These are phyloP conservation scores for Raja brachyura DNA, from an alignment of 2,113 vertebrate species.

Conservation along the genomic window DNA sequence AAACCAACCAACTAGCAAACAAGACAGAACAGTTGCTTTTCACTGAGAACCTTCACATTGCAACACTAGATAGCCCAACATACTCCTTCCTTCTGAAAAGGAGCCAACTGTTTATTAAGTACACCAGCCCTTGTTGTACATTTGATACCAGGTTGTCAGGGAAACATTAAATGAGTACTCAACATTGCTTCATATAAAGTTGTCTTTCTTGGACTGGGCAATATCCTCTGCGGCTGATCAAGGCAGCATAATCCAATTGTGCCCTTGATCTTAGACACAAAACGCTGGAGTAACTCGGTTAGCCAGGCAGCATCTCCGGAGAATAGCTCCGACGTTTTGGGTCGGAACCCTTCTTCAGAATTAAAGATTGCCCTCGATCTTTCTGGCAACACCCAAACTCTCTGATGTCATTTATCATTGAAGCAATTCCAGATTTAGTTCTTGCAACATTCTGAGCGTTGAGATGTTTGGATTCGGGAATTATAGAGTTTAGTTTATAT, in stretches of 20 bases:
- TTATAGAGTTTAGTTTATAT: no score
- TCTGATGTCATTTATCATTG: not conserved
- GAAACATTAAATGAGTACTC: conserved; percentile 2
- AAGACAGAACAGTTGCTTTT: not conserved
- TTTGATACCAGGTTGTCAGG: not conserved
- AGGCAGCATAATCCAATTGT: not conserved
- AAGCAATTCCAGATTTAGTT: not conserved
- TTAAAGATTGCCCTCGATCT: not conserved
- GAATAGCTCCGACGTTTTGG: no score
- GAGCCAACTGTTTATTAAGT: not conserved
- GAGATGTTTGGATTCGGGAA: not conserved
- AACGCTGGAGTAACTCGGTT: no score
- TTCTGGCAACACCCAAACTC: not conserved
- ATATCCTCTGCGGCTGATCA: not conserved
- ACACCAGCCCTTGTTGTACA: not conserved
- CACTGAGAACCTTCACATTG: not conserved
- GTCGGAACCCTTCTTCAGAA: no score
- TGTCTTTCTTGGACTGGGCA: not conserved
- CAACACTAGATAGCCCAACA: not conserved
- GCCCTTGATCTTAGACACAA: not conserved
- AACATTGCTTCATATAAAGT: not conserved
- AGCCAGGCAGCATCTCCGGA: no score
- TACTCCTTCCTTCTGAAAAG: not conserved
- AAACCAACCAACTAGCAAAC: not conserved
- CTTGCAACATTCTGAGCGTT: not conserved